Evolutionary conservation across 2,888 invertebrate species (phyloP), one percentile per base, ranked within the genome.

Genomic region (Cecidostiba fungosa): DNA sequence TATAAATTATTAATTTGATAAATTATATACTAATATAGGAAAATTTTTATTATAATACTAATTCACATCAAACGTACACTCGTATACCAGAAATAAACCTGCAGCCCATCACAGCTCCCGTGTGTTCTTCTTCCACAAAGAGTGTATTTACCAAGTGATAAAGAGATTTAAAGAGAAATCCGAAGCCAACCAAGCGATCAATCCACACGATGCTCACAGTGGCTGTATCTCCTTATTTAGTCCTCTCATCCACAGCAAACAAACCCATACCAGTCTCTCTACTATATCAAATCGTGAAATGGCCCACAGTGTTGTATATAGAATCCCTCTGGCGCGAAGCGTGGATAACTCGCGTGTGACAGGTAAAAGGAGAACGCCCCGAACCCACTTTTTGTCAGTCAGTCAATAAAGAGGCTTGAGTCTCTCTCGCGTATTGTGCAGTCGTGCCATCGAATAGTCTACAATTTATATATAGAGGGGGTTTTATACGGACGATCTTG

Each of bases 151-250:
- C 76, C 76, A 76, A 86, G 76, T 66, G 79, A 82, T 83, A 86
- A 86, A 86, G 76, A 59, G 79, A 79, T 86, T 72, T 83, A 72
- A 86, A 76, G 59, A 59, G 77, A 73, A 82, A 80, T 66, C n/a
- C 59, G 73, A 59, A 26, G 19, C 19, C 6, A 79, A 10, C 54
- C 12, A 8, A 43, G 54, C 29, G 62, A 72, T 50, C 69, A 29
- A 50, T 23, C 47, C 54, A 43, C 43, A 59, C 14, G 66, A 19
- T 72, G 5, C 23, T 23, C 62, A 26, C 26, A 14, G 72, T 32
- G 32, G 36, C 23, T 62, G n/a, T 73, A 77, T 85, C 82, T 85
- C 81, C 82, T 82, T 85, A 77, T 77, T 85, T 81, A 80, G 81
- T 72, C 72, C 47, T 70, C 77, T 73, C 23, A 26, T 54, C 23